Percentiles rank a stretch among this genome's conserved stretches.
These are phyloP conservation scores for Tryphoninae sp. DNA, from an alignment of 2,888 invertebrate genomes.

Conservation along the genomic window DNA sequence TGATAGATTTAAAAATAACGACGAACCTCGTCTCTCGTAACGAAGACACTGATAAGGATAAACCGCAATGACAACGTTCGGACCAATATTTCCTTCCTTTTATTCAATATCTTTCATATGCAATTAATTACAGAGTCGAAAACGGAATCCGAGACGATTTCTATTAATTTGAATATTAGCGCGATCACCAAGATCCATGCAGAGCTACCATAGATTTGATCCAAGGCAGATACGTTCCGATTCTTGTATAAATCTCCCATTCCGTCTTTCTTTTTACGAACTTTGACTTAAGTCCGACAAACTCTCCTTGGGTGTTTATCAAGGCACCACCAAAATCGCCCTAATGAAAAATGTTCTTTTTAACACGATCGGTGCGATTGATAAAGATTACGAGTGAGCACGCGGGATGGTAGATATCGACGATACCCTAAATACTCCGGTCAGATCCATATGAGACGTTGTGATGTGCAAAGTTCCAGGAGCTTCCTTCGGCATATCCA, in stretches of 20 bases:
- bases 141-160: too few species aligned
- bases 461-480: slow-evolving; percentile 51
- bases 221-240: slow-evolving; percentile 55
- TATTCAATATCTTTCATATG: too few species aligned
- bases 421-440: slow-evolving; percentile 57
- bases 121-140: too few species aligned
- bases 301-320: slow-evolving; percentile 46
- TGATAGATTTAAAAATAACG: too few species aligned
- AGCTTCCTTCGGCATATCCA: slow-evolving; percentile 32
- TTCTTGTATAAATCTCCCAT: slow-evolving; percentile 56
- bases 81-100: too few species aligned
- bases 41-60: too few species aligned
- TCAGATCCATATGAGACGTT: slow-evolving; percentile 53
- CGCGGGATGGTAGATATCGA: background rate
- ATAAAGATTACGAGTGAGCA: too few species aligned
- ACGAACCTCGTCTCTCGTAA: too few species aligned
- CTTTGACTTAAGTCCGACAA: slow-evolving; percentile 57
- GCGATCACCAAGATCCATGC: slow-evolving; percentile 43
- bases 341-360: slow-evolving; percentile 29
- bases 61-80: too few species aligned
- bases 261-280: slow-evolving; percentile 48
- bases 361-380: background rate
- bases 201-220: slow-evolving; percentile 57
- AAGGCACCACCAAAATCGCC: slow-evolving; percentile 62
- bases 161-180: too few species aligned